These are phyloP conservation scores for Cydia strobilella DNA, from an alignment of 1,140 invertebrate genomes.

Conservation along the genomic window DNA sequence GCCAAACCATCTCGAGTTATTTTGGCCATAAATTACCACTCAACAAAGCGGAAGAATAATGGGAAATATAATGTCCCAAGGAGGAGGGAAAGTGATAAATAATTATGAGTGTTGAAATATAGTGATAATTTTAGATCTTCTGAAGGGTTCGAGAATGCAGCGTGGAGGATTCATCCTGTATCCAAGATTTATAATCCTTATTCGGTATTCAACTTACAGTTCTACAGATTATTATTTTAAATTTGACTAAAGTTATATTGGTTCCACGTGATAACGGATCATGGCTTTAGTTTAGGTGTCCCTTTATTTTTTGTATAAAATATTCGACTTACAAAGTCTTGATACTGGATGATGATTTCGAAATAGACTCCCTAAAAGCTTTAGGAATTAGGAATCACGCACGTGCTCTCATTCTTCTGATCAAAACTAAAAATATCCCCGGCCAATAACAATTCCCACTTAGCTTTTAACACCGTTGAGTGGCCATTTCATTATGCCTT, in stretches of 20 bases:
- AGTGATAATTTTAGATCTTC: slow-evolving; percentile 30
- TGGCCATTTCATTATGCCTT: slow-evolving; percentile 11
- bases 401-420: slow-evolving; percentile 6
- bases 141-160: slow-evolving; percentile 12
- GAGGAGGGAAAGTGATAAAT: slow-evolving; percentile 31
- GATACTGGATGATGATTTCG: neutral
- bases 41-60: slow-evolving; percentile 32
- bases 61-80: slow-evolving; percentile 27
- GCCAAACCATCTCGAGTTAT: slow-evolving; percentile 29
- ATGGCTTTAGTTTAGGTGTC: too few species aligned
- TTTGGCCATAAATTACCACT: slow-evolving; percentile 29
- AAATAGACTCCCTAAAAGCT: neutral
- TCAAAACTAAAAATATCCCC: slow-evolving; percentile 11
- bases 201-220: neutral
- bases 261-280: too few species aligned
- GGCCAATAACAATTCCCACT: slow-evolving; percentile 21
- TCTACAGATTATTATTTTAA: neutral
- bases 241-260: neutral
- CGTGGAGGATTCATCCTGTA: neutral
- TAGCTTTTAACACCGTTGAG: slow-evolving; percentile 2
- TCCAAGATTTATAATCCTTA: neutral
- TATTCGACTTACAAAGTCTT: neutral
- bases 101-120: slow-evolving; percentile 32
- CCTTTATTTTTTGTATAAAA: too few species aligned
- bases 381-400: neutral